Evolutionary conservation across 2,888 invertebrate species (phyloP).

Genomic region (Aspidiotus destructor): DNA sequence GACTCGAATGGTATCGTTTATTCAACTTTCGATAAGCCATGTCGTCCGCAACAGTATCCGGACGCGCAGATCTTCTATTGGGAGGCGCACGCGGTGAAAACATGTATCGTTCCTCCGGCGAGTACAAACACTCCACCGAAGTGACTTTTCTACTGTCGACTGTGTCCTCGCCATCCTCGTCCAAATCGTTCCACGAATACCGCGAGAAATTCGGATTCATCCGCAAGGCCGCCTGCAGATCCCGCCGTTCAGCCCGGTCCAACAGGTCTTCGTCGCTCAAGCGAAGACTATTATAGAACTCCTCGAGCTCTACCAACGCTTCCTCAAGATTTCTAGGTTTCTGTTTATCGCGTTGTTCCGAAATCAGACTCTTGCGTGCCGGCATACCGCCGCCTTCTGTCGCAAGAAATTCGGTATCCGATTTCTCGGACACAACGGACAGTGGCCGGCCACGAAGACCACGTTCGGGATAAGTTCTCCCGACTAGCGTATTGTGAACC

Average conservation of each 20-base stretch:
- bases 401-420: constrained; percentile 35
- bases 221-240: constrained; percentile 43
- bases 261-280: constrained; percentile 71
- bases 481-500: constrained; percentile 35
- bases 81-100: constrained; percentile 14
- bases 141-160: not conserved
- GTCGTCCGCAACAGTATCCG: constrained; percentile 63
- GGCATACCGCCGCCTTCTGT: constrained; percentile 34
- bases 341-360: constrained; percentile 28
- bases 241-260: constrained; percentile 52
- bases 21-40: constrained; percentile 69
- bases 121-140: constrained; percentile 6
- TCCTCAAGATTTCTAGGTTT: constrained; percentile 76
- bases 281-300: constrained; percentile 81
- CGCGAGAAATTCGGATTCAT: constrained; percentile 39
- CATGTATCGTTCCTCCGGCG: not conserved
- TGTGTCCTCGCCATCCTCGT: not conserved
- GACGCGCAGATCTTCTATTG: constrained; percentile 40
- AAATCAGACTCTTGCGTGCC: constrained; percentile 4
- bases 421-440: constrained; percentile 39
- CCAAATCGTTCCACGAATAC: constrained; percentile 9
- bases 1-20: constrained; percentile 47
- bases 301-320: constrained; percentile 78
- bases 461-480: constrained; percentile 31
- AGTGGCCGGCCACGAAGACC: constrained; percentile 37